These are phyloP conservation scores for Vidua macroura DNA, from an alignment of 2,113 vertebrate genomes.

Conservation along the genomic window DNA sequence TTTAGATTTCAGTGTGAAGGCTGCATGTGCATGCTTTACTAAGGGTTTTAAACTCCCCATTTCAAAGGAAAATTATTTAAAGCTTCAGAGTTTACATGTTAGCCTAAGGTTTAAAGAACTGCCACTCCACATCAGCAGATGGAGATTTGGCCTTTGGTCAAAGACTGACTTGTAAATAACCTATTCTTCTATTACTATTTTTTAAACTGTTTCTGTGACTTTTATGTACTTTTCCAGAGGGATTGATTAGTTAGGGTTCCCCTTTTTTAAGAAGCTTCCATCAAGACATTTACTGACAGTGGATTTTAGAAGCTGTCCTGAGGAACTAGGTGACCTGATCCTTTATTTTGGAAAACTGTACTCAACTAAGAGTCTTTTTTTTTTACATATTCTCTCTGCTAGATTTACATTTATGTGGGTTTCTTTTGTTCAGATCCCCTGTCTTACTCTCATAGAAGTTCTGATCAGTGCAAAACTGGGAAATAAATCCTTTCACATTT, in stretches of 20 bases:
- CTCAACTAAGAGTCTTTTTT: conserved; percentile 5
- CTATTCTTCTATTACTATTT: conserved; percentile 45
- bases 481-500: conserved; percentile 5
- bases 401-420: conserved; percentile 37
- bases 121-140: not conserved
- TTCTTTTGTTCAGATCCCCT: conserved; percentile 35
- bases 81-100: conserved; percentile 32
- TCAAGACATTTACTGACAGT: not conserved
- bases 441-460: conserved; percentile 35
- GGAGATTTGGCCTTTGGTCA: conserved; percentile 44
- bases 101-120: conserved; percentile 43
- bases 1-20: conserved; percentile 36
- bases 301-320: not conserved
- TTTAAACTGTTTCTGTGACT: conserved; percentile 44
- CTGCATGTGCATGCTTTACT: not conserved
- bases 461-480: conserved; percentile 17
- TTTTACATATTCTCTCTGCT: conserved; percentile 30
- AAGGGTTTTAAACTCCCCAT: not conserved
- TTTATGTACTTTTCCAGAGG: conserved; percentile 34
- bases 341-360: conserved; percentile 10
- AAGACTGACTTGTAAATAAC: conserved; percentile 56
- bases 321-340: not conserved
- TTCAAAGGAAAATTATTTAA: conserved; percentile 63
- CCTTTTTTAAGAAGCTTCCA: not conserved
- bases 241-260: conserved; percentile 18